Evolutionary conservation across 1,140 invertebrate species (phyloP), one percentile per base, ranked within the genome.

Genomic region (Drosophila funebris): DNA sequence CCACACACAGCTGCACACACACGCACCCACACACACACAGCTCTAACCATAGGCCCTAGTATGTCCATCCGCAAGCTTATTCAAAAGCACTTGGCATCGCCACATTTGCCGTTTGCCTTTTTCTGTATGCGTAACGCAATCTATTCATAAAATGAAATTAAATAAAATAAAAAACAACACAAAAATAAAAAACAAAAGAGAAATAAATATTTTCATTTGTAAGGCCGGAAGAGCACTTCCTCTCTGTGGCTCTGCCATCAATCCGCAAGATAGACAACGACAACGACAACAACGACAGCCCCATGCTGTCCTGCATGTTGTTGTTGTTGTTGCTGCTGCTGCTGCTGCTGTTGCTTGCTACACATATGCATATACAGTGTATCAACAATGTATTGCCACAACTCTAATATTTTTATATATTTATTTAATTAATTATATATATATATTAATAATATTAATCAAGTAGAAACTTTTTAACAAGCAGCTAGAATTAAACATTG

Each of bases 61-160:
- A 9, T 22, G 11, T 9, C 16, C 9, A 20, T 44, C 33, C 33
- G n/a, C n/a, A 70, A 75, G 60, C 76, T 78, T 76, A 72, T 76
- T 83, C 75, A 75, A 44, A 72, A 72, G 37, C 62, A 76, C 43
- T 63, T 62, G 60, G 75, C 64, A 54, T 71, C 48, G 60, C 22
- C 58, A 27, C n/a, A 44, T 56, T 41, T 37, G 73, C 57, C 57
- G 61, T 37, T 75, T 61, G 81, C 81, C 71, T 76, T 66, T 70
- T 78, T 87, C 73, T 87, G 83, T 87, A 88, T 87, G 83, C 83
- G 83, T 87, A 87, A 88, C 84, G 83, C 83, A 87, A 87, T 87
- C 83, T 87, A 87, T 87, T 87, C 83, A 88, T 87, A 87, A 87
- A 87, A 87, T 88, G 64, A 87, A 83, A 87, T 87, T 88, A 87